Evolutionary conservation across 2,113 vertebrate genomes (phyloP), one percentile per base, ranked within the genome.

Genomic region (Pachypanchax playfairii): DNA sequence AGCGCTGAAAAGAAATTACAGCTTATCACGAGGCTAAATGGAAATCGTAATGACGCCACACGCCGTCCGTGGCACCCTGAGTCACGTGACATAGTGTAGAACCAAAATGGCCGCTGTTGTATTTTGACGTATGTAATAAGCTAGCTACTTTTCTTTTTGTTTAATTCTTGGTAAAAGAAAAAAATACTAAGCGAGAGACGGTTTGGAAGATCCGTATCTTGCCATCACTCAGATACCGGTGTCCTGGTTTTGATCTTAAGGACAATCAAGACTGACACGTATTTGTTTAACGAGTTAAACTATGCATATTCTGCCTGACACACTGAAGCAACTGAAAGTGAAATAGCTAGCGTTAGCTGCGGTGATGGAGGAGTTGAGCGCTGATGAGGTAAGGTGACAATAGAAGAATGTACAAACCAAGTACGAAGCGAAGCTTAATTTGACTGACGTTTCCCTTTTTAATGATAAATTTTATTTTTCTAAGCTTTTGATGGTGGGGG

Each of bases 291-390:
- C 56, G 75, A 83, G 78, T 88, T 87, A 87, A 89, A 92, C 91
- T 91, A 93, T 93, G 92, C 90, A 92, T 87, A 87, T 91, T 89
- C 78, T 84, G 88, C 89, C 90, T 91, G 91, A 85, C 89, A 80
- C 64, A 79, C 38, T 80, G 46, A 65, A 75, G 64, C 73, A 43
- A 63, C 73, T 58, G 60, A 83, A 86, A 88, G 85, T 88, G 85
- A 88, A 87, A 85, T 65, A 79, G 85, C 68, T 52, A 47, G 71
- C 79, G 73, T 75, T 73, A 85, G 80, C 75, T 90, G 90, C 89
- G 84, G 97, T 97, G 86, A 98, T 98, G 97, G 97, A 98, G 93
- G 96, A 98, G 91, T 91, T 98, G 88, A 98, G 95, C 92, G 96
- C 97, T 87, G 97, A 98, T 65, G 97, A 98, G 97, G 97, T 96